A percentile compares a stretch with the other conserved stretches of the same genome.
These are phyloP conservation scores for Channallabes apus DNA, from an alignment of 2,797 vertebrate species.

Conservation along the genomic window DNA sequence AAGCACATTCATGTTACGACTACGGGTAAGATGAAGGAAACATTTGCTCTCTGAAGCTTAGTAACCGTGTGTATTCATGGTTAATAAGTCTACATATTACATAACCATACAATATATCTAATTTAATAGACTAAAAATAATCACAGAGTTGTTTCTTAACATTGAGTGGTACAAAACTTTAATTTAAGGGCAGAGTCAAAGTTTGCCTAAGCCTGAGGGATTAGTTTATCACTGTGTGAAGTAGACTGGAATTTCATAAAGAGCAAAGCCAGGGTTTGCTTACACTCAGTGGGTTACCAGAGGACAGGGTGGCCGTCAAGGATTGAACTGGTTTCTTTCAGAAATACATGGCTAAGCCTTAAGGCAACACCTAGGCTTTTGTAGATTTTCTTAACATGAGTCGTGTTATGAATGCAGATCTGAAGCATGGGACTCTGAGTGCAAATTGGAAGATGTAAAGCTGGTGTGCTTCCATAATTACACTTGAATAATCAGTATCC, in stretches of 20 bases:
- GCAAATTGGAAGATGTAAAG: constrained; percentile 3
- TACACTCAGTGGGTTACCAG: constrained; percentile 18
- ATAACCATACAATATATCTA: not conserved
- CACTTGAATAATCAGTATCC: not conserved
- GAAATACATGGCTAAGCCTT: constrained; percentile 20
- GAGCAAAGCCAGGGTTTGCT: constrained; percentile 9
- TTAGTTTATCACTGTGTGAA: constrained; percentile 36
- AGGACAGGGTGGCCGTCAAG: constrained; percentile 4
- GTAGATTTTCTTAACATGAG: constrained; percentile 9
- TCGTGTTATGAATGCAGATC: constrained; percentile 24
- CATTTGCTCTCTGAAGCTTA: not conserved
- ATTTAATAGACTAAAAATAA: not conserved
- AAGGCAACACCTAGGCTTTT: not conserved
- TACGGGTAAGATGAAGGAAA: not conserved
- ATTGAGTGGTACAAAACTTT: not conserved
- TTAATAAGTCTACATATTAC: not conserved
- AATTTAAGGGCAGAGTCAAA: constrained; percentile 7
- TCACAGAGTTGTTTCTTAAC: not conserved
- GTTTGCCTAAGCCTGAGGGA: constrained; percentile 13
- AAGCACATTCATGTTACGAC: constrained; percentile 6
- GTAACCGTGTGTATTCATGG: not conserved
- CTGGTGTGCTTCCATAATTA: not conserved
- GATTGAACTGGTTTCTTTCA: constrained; percentile 18
- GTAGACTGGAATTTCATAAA: constrained; percentile 33
- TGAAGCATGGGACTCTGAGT: not conserved